Conservation (phyloP, 1,140 invertebrate species). For the Megalopta genalis region DNA sequence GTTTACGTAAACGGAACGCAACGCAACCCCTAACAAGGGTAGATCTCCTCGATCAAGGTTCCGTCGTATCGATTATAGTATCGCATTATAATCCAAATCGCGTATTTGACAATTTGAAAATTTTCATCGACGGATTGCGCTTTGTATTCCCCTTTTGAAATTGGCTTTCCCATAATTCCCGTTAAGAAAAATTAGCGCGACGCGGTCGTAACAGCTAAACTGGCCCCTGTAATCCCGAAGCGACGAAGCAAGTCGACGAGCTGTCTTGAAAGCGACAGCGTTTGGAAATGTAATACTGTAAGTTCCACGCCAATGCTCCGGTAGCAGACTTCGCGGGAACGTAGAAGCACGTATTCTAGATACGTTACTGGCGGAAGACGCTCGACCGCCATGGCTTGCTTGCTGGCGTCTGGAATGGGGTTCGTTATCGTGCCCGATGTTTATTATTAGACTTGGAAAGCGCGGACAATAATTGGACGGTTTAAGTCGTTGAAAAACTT, state of each 20-base stretch:
- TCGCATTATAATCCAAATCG: no score
- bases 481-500: slow-evolving; percentile 33
- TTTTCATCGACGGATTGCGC: not conserved
- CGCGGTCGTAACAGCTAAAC: slow-evolving; percentile 1
- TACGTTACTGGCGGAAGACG: slow-evolving; percentile 27
- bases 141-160: no score
- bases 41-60: no score
- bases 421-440: slow-evolving; percentile 67
- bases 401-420: slow-evolving; percentile 44
- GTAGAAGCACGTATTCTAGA: slow-evolving; percentile 21
- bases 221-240: not conserved
- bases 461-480: slow-evolving; percentile 49
- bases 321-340: not conserved
- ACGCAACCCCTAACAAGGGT: no score
- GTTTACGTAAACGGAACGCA: no score
- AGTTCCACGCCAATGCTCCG: not conserved
- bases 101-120: no score
- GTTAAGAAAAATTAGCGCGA: not conserved
- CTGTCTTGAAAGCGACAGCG: not conserved
- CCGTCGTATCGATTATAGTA: no score
- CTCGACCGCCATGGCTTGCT: slow-evolving; percentile 6
- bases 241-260: not conserved
- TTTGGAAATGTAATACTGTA: slow-evolving; percentile 35
- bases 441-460: slow-evolving; percentile 63
- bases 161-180: not conserved